Conservation (phyloP, 2,888 invertebrate species). For the Drosophila tripunctata region DNA sequence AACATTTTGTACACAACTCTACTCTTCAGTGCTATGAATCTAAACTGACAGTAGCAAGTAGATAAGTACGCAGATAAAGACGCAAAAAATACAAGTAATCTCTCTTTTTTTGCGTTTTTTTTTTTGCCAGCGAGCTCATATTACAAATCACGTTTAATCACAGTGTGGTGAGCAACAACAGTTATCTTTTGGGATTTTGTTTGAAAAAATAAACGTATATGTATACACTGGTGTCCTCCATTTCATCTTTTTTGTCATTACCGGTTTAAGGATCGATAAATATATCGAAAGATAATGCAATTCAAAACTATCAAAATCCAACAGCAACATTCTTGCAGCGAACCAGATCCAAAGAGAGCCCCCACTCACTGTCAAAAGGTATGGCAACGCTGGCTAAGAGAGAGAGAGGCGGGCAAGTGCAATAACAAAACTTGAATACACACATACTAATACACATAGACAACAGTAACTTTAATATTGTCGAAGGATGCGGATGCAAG, state of each 20-base stretch:
- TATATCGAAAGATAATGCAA: constrained; percentile 1
- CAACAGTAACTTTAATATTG: constrained; percentile 16
- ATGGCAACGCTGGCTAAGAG: constrained; percentile 8
- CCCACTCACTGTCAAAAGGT: constrained; percentile 10
- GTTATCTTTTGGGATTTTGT: not conserved
- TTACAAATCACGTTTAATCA: constrained; percentile 15
- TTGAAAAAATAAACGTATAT: not conserved
- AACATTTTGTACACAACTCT: constrained; percentile 23
- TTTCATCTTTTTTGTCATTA: not conserved
- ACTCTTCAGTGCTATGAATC: constrained; percentile 11
- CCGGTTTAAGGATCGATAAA: constrained; percentile 6
- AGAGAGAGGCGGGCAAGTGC: constrained; percentile 32
- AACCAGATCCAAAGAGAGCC: constrained; percentile 24
- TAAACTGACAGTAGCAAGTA: constrained; percentile 13
- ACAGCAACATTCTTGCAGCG: constrained; percentile 21
- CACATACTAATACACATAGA: constrained; percentile 12
- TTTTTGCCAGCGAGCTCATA: constrained; percentile 6
- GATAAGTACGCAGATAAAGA: constrained; percentile 17
- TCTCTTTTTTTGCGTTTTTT: not conserved
- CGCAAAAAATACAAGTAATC: not conserved
- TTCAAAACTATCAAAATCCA: constrained; percentile 13
- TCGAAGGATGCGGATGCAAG: constrained; percentile 57
- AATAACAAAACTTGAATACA: constrained; percentile 19
- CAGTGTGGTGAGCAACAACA: not conserved
- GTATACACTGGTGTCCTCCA: not conserved